Evolutionary conservation across 2,888 invertebrate genomes (phyloP).

Genomic region (Perdita meconis): DNA sequence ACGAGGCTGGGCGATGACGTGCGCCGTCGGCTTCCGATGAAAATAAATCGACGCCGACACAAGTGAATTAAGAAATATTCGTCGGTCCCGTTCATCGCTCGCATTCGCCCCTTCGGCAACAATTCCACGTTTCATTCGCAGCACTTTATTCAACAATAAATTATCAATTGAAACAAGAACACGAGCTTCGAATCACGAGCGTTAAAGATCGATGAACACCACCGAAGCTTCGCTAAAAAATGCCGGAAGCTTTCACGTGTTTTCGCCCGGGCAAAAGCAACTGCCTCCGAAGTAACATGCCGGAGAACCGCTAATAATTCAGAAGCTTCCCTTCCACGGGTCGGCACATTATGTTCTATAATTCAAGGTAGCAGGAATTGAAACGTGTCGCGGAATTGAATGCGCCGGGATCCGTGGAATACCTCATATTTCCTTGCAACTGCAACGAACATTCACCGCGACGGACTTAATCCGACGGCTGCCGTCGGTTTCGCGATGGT

Average conservation of each 20-base stretch:
- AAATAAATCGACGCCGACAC: constrained; percentile 66
- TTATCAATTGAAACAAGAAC: background rate
- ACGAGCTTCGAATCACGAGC: background rate
- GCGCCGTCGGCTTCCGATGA: constrained; percentile 56
- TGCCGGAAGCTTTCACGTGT: background rate
- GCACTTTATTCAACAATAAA: too few relatives aligned
- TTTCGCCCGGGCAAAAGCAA: background rate
- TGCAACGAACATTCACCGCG: background rate
- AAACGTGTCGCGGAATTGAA: constrained; percentile 37
- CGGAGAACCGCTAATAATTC: constrained; percentile 35
- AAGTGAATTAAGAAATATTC: constrained; percentile 70
- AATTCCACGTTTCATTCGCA: too few relatives aligned
- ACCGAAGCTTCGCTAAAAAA: background rate
- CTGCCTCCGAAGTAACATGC: background rate
- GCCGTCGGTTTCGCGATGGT: background rate
- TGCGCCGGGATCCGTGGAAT: constrained; percentile 23
- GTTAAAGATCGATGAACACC: background rate
- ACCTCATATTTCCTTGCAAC: constrained; percentile 35
- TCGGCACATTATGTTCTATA: constrained; percentile 40
- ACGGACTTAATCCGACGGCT: constrained; percentile 44
- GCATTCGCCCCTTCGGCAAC: too few relatives aligned
- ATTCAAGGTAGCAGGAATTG: constrained; percentile 38
- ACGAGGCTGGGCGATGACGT: constrained; percentile 45
- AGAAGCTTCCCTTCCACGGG: constrained; percentile 16
- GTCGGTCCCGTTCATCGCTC: too few relatives aligned